Conservation (phyloP, 2,888 invertebrate species). For the Netelia inedita region DNA sequence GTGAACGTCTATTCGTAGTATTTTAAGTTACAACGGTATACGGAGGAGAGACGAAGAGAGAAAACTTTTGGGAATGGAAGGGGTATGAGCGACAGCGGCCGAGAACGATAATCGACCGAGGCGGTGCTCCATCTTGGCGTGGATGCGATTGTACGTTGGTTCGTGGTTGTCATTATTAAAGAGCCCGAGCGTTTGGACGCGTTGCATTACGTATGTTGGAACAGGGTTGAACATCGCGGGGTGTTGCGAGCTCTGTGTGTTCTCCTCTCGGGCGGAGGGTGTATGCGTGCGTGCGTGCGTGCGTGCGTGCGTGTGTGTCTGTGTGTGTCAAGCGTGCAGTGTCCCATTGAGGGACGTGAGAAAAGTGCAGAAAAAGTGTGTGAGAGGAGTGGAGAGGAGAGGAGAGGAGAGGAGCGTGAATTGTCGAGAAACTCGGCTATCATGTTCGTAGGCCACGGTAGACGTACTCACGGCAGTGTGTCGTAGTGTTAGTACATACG, state of each 20-base stretch:
- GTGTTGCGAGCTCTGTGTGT: neutral
- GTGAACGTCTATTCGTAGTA: slow-evolving; percentile 23
- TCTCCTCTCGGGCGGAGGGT: neutral
- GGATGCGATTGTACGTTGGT: slow-evolving; percentile 73
- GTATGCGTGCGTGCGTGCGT: neutral
- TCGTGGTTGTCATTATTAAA: slow-evolving; percentile 73
- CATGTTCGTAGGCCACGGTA: slow-evolving; percentile 1
- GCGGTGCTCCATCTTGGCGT: slow-evolving; percentile 69
- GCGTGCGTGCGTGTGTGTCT: too few species aligned
- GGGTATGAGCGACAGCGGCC: slow-evolving; percentile 53
- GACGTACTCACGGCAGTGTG: neutral
- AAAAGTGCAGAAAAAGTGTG: neutral
- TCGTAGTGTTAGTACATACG: neutral
- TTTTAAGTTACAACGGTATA: neutral
- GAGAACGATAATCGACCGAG: slow-evolving; percentile 40
- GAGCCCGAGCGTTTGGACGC: slow-evolving; percentile 63
- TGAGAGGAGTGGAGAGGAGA: neutral
- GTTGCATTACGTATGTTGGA: slow-evolving; percentile 52
- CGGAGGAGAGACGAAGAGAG: neutral
- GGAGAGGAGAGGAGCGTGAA: slow-evolving; percentile 7
- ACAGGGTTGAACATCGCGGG: slow-evolving; percentile 55
- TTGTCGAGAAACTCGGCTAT: neutral
- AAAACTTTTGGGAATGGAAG: slow-evolving; percentile 4
- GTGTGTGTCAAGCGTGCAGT: slow-evolving; percentile 17
- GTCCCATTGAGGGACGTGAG: slow-evolving; percentile 29